phyloP scores from a whole-genome alignment of 2,113 vertebrate genomes.

The Poecilia latipinna region DNA sequence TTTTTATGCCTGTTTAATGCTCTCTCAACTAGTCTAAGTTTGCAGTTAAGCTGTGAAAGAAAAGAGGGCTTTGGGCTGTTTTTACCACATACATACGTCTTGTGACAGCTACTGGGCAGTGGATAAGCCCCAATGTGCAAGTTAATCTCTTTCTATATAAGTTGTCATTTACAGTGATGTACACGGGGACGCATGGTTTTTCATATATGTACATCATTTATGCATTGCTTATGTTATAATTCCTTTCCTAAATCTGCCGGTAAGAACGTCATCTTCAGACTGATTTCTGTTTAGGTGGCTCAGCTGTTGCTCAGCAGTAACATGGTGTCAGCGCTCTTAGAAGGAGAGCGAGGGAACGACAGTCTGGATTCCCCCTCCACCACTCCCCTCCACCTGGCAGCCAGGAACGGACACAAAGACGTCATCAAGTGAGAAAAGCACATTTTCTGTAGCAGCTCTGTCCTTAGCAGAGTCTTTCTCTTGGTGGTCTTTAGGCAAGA shows the following conservation, averaged over 20 bases:
- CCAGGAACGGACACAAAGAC: slow-evolving; percentile 95
- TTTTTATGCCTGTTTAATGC: slow-evolving; percentile 20
- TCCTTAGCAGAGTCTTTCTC: not conserved
- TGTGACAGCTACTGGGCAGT: slow-evolving; percentile 32
- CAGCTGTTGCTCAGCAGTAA: slow-evolving; percentile 94
- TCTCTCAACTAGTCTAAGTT: slow-evolving; percentile 27
- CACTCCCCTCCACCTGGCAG: slow-evolving; percentile 92
- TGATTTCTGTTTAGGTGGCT: slow-evolving; percentile 81
- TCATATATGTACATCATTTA: not conserved
- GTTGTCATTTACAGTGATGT: not conserved
- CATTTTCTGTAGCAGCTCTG: not conserved
- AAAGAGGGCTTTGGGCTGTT: not conserved
- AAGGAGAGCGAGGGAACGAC: slow-evolving; percentile 86
- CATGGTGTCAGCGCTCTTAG: slow-evolving; percentile 88
- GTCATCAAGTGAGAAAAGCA: slow-evolving; percentile 86
- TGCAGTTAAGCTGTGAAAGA: no score
- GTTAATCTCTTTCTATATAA: not conserved
- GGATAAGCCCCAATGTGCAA: slow-evolving; percentile 29
- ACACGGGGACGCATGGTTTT: not conserved
- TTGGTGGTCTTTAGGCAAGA: no score
- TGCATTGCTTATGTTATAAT: slow-evolving; percentile 9
- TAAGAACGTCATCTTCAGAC: not conserved
- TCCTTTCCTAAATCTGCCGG: slow-evolving; percentile 30
- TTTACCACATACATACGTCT: slow-evolving; percentile 16
- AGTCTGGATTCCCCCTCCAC: slow-evolving; percentile 85